Percentiles rank a stretch among this genome's conserved stretches.
Evolutionary conservation across 2,113 vertebrate species (phyloP).

Genomic region (Amphiprion percula): DNA sequence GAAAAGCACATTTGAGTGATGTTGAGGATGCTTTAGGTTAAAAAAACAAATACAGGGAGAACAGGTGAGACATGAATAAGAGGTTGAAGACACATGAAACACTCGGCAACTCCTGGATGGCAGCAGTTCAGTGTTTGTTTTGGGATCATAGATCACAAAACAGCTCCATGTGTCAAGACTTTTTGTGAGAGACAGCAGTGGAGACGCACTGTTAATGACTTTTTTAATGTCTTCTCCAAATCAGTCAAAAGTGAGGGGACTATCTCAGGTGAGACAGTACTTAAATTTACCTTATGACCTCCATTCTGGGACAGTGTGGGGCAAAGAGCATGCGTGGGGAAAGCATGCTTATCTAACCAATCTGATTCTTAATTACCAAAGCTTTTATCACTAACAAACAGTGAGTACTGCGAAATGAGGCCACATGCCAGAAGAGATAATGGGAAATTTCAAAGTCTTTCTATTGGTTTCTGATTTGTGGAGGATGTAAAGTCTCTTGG

Average conservation of each 20-base stretch:
- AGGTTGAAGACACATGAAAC: too few relatives aligned
- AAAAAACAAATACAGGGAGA: too few relatives aligned
- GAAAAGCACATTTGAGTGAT: neutral
- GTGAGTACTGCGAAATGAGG: neutral
- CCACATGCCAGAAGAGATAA: neutral
- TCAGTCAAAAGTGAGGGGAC: neutral
- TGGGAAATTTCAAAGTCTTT: neutral
- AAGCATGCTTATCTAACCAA: conserved; percentile 10
- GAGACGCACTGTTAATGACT: conserved; percentile 6
- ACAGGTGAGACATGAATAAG: neutral
- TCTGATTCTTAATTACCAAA: conserved; percentile 22
- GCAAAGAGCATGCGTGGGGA: neutral
- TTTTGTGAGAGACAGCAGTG: conserved; percentile 4
- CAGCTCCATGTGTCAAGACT: neutral
- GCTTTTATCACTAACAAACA: neutral
- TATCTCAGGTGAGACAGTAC: neutral
- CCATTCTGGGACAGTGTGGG: conserved; percentile 5
- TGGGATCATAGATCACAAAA: neutral
- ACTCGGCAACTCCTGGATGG: neutral
- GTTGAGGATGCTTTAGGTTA: neutral
- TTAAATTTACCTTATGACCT: conserved; percentile 18
- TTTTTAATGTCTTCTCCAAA: neutral
- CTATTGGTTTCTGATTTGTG: neutral
- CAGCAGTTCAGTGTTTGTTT: conserved; percentile 29
- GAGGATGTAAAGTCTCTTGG: neutral